Percentiles rank a stretch among this genome's conserved stretches.
phyloP scores from a whole-genome alignment of 2,113 vertebrate species.

The Sula dactylatra region DNA sequence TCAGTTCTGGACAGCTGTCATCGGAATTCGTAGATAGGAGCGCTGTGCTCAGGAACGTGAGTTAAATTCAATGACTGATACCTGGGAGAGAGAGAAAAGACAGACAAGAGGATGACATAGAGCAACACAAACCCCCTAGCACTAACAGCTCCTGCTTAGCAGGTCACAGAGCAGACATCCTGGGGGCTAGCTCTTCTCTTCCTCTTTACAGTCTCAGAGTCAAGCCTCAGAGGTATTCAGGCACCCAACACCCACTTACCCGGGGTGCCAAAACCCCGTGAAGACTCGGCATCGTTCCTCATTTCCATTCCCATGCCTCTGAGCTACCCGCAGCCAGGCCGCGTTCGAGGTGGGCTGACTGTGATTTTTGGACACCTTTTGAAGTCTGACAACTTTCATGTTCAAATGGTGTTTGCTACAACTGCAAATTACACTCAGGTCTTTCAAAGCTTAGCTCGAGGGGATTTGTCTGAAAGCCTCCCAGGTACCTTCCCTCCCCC shows the following conservation, averaged over 20 bases:
- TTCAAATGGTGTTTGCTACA: slow-evolving; percentile 8
- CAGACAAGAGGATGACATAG: not conserved
- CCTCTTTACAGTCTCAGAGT: not conserved
- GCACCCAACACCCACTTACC: not conserved
- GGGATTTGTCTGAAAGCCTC: slow-evolving; percentile 1
- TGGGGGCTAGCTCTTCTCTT: not conserved
- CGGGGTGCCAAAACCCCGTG: not conserved
- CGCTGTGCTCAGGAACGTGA: slow-evolving; percentile 91
- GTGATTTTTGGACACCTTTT: not conserved
- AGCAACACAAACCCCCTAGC: not conserved
- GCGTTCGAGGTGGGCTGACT: not conserved
- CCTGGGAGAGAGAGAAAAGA: slow-evolving; percentile 72
- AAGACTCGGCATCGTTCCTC: not conserved
- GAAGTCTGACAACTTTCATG: slow-evolving; percentile 20
- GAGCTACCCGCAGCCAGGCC: not conserved
- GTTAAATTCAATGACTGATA: slow-evolving; percentile 96
- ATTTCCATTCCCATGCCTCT: not conserved
- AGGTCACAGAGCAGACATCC: not conserved
- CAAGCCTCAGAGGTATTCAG: not conserved
- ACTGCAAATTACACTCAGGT: not conserved
- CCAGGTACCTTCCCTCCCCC: not conserved
- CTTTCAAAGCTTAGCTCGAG: slow-evolving; percentile 27
- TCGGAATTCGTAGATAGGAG: slow-evolving; percentile 97
- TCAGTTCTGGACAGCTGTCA: slow-evolving; percentile 76
- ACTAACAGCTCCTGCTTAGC: not conserved